Evolutionary conservation across 2,888 invertebrate genomes (phyloP).

Genomic region (Gisinianus flammeolus): DNA sequence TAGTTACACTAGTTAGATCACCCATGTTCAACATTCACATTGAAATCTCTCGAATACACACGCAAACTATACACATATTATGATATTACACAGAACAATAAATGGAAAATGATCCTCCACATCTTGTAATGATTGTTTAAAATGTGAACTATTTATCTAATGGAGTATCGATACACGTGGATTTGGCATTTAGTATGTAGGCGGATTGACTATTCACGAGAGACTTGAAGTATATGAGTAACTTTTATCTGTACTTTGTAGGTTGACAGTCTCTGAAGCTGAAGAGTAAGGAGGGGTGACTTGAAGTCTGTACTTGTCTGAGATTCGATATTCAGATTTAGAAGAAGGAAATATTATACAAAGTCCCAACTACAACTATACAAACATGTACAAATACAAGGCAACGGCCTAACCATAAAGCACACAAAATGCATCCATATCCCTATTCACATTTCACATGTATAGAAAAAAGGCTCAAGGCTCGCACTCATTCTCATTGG

Average conservation of each 20-base stretch:
- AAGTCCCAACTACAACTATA: background rate
- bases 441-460: background rate
- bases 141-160: too few relatives aligned
- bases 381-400: background rate
- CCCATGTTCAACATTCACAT: too few relatives aligned
- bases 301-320: slow-evolving; percentile 3
- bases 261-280: background rate
- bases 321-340: slow-evolving; percentile 17
- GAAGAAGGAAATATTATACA: background rate
- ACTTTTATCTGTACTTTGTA: background rate
- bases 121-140: too few relatives aligned
- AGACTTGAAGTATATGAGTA: too few relatives aligned
- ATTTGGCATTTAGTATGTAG: too few relatives aligned
- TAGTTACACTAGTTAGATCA: too few relatives aligned
- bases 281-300: slow-evolving; percentile 24
- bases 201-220: too few relatives aligned
- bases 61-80: too few relatives aligned
- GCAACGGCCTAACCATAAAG: background rate
- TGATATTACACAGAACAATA: too few relatives aligned
- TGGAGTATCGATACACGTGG: too few relatives aligned
- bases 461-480: background rate
- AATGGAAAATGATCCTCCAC: too few relatives aligned
- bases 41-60: too few relatives aligned
- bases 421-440: background rate
- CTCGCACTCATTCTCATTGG: background rate